These are phyloP conservation scores for Cyphomyrus discorhynchus DNA, from an alignment of 2,113 vertebrate species.

Conservation along the genomic window DNA sequence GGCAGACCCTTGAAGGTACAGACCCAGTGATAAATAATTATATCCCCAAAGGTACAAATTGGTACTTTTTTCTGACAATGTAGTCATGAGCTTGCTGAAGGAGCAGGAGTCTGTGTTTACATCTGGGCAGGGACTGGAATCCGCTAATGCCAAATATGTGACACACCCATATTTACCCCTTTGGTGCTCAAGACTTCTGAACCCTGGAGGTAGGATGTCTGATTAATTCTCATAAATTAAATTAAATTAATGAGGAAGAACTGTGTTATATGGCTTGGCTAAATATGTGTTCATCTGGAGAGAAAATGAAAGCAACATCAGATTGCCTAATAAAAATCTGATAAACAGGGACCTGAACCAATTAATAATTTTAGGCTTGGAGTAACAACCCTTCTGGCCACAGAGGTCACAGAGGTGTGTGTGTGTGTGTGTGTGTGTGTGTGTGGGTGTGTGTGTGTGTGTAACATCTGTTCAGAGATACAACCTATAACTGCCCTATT, in stretches of 20 bases:
- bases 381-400: not conserved
- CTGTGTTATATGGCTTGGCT: not conserved
- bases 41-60: not conserved
- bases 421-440: not conserved
- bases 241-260: not conserved
- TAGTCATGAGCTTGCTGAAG: not conserved
- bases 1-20: not conserved
- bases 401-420: not conserved
- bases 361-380: not conserved
- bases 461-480: not conserved
- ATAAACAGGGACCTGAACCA: not conserved
- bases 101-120: not conserved
- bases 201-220: not conserved
- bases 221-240: conserved; percentile 1
- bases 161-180: not conserved
- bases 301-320: not conserved
- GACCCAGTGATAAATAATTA: not conserved
- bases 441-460: not conserved
- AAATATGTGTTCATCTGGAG: not conserved
- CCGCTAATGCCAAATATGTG: not conserved
- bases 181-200: not conserved
- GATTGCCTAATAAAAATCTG: not conserved
- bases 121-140: not conserved
- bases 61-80: not conserved
- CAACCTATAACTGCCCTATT: not conserved